Conservation (phyloP, 2,888 invertebrate species). For the Baronia brevicornis region DNA sequence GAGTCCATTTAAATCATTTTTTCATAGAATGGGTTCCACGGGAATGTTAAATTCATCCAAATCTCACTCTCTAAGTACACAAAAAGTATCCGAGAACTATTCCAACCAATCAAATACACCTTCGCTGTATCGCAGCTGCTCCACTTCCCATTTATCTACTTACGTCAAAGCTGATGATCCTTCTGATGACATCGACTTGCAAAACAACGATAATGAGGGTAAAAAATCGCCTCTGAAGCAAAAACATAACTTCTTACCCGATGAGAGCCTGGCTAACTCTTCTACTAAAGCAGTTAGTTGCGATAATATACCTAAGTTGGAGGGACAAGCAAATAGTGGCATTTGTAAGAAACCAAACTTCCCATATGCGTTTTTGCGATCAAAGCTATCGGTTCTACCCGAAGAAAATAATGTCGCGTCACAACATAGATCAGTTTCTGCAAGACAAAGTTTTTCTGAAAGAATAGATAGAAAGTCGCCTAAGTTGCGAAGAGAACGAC, state of each 20-base stretch:
- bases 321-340: conserved; percentile 60
- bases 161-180: conserved; percentile 88
- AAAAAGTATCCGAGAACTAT: conserved; percentile 50
- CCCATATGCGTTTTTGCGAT: conserved; percentile 85
- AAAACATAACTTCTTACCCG: conserved; percentile 47
- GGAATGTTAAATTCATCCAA: conserved; percentile 81
- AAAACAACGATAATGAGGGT: conserved; percentile 54
- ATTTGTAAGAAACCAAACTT: conserved; percentile 79
- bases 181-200: conserved; percentile 83
- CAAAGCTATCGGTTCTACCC: conserved; percentile 84
- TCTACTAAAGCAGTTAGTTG: conserved; percentile 81
- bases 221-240: conserved; percentile 41
- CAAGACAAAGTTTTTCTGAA: conserved; percentile 72
- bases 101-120: conserved; percentile 56
- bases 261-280: conserved; percentile 55
- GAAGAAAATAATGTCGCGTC: conserved; percentile 80
- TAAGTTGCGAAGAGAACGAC: conserved; percentile 55
- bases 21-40: conserved; percentile 84
- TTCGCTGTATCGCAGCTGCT: conserved; percentile 82
- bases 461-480: conserved; percentile 64
- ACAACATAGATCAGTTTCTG: conserved; percentile 63
- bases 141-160: conserved; percentile 84
- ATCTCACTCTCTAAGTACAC: conserved; percentile 59
- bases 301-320: conserved; percentile 81
- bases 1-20: conserved; percentile 82